These are phyloP conservation scores for Archips xylosteana DNA, from an alignment of 2,888 invertebrate genomes.

Conservation along the genomic window DNA sequence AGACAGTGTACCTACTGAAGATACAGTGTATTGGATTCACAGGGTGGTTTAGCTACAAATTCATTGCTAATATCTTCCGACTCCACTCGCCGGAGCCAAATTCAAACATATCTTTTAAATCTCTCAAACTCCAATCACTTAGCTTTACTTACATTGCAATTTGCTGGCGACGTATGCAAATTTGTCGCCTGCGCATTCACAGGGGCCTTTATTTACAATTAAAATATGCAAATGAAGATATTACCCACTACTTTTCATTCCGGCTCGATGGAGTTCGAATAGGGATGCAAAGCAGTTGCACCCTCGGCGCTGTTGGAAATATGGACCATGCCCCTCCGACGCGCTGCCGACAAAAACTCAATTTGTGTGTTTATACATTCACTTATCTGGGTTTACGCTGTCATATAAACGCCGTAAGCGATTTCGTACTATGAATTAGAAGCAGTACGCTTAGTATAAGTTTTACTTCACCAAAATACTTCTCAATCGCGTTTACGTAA, in stretches of 20 bases:
- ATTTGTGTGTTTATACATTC: conserved; percentile 45
- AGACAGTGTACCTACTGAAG: no score
- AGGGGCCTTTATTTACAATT: conserved; percentile 75
- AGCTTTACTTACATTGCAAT: conserved; percentile 71
- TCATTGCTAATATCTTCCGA: no score
- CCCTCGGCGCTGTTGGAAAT: conserved; percentile 64
- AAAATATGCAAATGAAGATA: conserved; percentile 84
- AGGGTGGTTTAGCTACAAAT: no score
- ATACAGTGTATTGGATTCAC: no score
- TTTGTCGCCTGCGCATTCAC: conserved; percentile 75
- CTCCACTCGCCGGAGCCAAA: conserved; percentile 1
- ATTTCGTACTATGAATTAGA: background rate
- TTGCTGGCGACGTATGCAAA: conserved; percentile 77
- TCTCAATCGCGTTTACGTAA: no score
- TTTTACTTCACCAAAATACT: no score
- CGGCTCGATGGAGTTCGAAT: conserved; percentile 68
- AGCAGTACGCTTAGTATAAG: background rate
- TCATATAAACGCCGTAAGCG: conserved; percentile 3
- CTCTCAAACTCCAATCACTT: conserved; percentile 56
- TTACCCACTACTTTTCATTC: conserved; percentile 83
- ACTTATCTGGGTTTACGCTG: conserved; percentile 31
- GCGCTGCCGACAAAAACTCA: conserved; percentile 41
- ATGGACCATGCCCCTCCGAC: conserved; percentile 48
- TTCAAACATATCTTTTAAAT: background rate
- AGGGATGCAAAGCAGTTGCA: conserved; percentile 57